Evolutionary conservation across 2,113 vertebrate species (phyloP).

Genomic region (Alaudala cheleensis): DNA sequence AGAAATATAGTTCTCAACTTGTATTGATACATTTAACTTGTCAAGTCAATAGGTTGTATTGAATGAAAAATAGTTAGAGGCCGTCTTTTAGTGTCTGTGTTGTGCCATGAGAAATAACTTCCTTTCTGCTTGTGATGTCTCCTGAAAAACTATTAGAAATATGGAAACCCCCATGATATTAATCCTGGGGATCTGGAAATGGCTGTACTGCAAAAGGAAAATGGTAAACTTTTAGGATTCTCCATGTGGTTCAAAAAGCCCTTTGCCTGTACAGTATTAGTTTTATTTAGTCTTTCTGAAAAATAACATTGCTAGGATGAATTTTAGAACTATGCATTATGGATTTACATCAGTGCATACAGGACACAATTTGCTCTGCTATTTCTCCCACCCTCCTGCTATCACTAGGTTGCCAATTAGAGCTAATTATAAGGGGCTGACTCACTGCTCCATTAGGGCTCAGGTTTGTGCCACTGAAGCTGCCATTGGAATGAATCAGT

Average conservation of each 20-base stretch:
- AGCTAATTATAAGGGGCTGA: conserved; percentile 26
- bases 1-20: not conserved
- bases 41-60: conserved; percentile 29
- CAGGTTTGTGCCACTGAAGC: not conserved
- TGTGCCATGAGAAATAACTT: conserved; percentile 30
- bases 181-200: not conserved
- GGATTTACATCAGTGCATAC: not conserved
- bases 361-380: not conserved
- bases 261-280: not conserved
- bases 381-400: not conserved
- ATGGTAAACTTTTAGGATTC: not conserved
- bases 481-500: not conserved
- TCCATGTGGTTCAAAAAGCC: not conserved
- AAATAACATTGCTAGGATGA: not conserved
- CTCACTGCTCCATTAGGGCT: not conserved
- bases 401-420: not conserved
- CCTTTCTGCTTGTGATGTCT: not conserved
- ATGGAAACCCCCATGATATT: not conserved
- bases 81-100: not conserved
- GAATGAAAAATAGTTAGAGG: conserved; percentile 21
- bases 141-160: not conserved
- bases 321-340: not conserved
- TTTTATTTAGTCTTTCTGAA: not conserved
- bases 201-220: not conserved
- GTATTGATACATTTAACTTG: conserved; percentile 44